Base-by-base conservation (phyloP, 2,113 vertebrate species). In the Alethe diademata region DNA sequence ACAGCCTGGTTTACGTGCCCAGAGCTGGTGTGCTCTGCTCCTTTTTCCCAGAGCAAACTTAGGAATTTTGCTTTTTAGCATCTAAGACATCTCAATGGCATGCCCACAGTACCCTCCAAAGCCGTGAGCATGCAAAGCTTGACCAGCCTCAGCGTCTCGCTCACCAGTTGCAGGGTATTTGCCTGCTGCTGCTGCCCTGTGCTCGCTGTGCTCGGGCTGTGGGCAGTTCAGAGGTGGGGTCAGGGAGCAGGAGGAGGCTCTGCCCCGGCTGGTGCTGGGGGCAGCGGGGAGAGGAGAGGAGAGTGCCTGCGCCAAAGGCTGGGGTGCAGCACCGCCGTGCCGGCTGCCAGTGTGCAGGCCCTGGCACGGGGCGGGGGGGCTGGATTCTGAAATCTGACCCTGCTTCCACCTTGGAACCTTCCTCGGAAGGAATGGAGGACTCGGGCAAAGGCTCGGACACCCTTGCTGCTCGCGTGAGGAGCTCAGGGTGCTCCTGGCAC, bases 251-350 rank as follows among this genome's bases (percentile, higher is more conserved):
- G 72, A 60, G 72, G 72, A 53, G 62, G 62, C 54, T 45, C 43
- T 45, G 43, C 43, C 19, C 43, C 51, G 61, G 1, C 11, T 38
- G 81, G 8, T 26, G 67, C 33, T 3, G 15, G 47, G 38, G 11
- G 69, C 57, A 0, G 48, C 9, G 11, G 53, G 14, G 20, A 1
- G 4, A 28, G 6, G 8, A 16, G 14, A 24, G 6, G 8, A 16
- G 14, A 24, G 36, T 2, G 9, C 6, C 11, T 7, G 18, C 51
- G 72, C 72, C 72, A 69, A 36, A 60, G 45, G 18, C 72, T 18
- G 72, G 48, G 36, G 45, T 2, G 45, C 84, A 23, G 45, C 72
- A 38, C 26, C 53, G 45, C 22, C 54, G 8, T 33, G 33, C 45
- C 71, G 9, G 31, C 25, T 66, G 51, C 17, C 42, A 24, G 5